These are phyloP conservation scores for Machimus atricapillus DNA, from an alignment of 2,888 invertebrate genomes.

Conservation along the genomic window DNA sequence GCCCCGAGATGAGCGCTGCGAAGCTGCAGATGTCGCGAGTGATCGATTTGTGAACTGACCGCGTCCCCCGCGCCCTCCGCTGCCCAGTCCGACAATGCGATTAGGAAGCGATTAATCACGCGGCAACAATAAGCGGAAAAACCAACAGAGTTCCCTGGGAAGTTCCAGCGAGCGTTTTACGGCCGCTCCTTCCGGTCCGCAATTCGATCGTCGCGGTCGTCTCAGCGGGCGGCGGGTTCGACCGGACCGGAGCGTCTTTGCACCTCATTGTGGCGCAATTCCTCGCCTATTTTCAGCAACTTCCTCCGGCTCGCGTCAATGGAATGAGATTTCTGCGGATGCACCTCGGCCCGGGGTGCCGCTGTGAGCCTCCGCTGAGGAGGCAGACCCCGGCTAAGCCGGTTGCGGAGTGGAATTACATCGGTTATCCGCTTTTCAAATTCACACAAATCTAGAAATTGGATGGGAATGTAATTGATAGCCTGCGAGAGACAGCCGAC, in stretches of 20 bases:
- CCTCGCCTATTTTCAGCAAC: not conserved
- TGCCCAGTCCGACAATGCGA: not conserved
- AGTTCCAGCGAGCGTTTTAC: not conserved
- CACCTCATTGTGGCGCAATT: not conserved
- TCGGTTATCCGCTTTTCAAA: not conserved
- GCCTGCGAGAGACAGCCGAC: not conserved
- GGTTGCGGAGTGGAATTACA: not conserved
- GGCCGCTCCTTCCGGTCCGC: not conserved
- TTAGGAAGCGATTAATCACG: not conserved
- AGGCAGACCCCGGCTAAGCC: not conserved
- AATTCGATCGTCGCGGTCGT: not conserved
- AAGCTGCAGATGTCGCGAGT: not conserved
- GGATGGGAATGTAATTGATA: not conserved
- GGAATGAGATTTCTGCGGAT: not conserved
- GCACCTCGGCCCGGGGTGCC: not conserved
- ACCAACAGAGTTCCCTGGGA: not conserved
- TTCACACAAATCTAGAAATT: not conserved
- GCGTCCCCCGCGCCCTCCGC: not conserved
- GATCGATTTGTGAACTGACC: not conserved
- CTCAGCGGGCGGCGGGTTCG: not conserved
- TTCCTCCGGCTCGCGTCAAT: not conserved
- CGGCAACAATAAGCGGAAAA: not conserved
- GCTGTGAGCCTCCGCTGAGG: not conserved
- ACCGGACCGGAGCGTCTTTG: not conserved
- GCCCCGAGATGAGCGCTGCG: not conserved